phyloP scores from a whole-genome alignment of 1,140 invertebrate species.

The Temnothorax nylanderi region DNA sequence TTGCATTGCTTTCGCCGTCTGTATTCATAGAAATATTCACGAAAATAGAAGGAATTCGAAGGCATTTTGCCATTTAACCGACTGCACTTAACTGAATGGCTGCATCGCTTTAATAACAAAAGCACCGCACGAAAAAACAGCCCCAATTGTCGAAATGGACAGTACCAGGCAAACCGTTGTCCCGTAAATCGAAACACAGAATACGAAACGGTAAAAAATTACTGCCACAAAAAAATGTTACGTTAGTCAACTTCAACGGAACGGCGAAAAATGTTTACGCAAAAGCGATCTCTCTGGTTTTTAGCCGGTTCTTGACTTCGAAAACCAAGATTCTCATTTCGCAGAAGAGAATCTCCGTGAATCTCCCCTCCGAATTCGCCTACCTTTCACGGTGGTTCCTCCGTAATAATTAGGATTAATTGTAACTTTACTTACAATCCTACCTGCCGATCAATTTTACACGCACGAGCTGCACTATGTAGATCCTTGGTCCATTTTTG shows the following conservation, averaged over 20 bases:
- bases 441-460: slow-evolving; percentile 73
- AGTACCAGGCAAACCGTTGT: background rate
- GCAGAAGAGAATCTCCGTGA: slow-evolving; percentile 11
- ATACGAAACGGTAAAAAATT: background rate
- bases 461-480: slow-evolving; percentile 76
- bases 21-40: background rate
- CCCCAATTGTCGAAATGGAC: background rate
- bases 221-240: background rate
- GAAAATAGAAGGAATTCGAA: background rate
- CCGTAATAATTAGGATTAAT: slow-evolving; percentile 75
- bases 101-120: background rate
- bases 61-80: background rate
- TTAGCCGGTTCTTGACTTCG: background rate
- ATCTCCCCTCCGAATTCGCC: background rate
- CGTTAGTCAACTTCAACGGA: background rate
- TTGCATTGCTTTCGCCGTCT: background rate
- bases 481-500: slow-evolving; percentile 82
- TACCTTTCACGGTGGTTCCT: slow-evolving; percentile 7
- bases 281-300: background rate
- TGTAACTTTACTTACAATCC: slow-evolving; percentile 74
- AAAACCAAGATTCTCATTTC: slow-evolving; percentile 25
- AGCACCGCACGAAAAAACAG: background rate
- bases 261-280: background rate
- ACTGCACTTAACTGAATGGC: background rate
- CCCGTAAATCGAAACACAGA: background rate